A percentile compares a stretch with the other conserved stretches of the same genome.
Evolutionary conservation across 2,888 invertebrate species (phyloP).

Genomic region (Gryllus longicercus): DNA sequence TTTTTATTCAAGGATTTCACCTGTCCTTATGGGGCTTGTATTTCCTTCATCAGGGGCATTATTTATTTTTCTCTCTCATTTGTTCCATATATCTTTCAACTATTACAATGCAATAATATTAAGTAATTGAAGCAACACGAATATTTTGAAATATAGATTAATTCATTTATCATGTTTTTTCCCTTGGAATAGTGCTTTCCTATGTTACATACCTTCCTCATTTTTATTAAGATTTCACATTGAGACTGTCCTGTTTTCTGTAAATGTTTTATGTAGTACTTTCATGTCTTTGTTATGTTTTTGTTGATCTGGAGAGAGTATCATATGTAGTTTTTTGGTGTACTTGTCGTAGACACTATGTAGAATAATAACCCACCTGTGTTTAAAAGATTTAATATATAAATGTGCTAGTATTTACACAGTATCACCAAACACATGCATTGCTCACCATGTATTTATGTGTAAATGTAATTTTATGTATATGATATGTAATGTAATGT

Average conservation of each 20-base stretch:
- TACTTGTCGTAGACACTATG: not conserved
- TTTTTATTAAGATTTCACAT: not conserved
- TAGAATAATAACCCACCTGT: not conserved
- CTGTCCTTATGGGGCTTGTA: too few relatives aligned
- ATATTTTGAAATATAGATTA: too few relatives aligned
- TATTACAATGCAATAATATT: too few relatives aligned
- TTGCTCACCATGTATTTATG: slow-evolving; percentile 17
- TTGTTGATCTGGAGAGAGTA: not conserved
- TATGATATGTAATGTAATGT: not conserved
- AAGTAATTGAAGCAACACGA: too few relatives aligned
- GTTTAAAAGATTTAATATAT: slow-evolving; percentile 17
- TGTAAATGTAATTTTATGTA: slow-evolving; percentile 3
- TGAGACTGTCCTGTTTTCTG: not conserved
- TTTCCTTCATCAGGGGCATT: too few relatives aligned
- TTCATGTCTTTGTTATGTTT: not conserved
- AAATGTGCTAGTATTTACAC: not conserved
- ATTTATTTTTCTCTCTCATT: too few relatives aligned
- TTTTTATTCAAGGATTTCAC: too few relatives aligned
- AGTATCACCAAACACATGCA: slow-evolving; percentile 1
- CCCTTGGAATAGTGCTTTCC: too few relatives aligned
- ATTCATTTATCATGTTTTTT: too few relatives aligned
- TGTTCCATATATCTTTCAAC: too few relatives aligned
- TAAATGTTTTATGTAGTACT: not conserved
- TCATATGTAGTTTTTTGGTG: not conserved
- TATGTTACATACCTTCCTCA: too few relatives aligned